These are phyloP conservation scores for Drosophila simulans DNA, from an alignment of 1,140 invertebrate genomes.

Conservation along the genomic window DNA sequence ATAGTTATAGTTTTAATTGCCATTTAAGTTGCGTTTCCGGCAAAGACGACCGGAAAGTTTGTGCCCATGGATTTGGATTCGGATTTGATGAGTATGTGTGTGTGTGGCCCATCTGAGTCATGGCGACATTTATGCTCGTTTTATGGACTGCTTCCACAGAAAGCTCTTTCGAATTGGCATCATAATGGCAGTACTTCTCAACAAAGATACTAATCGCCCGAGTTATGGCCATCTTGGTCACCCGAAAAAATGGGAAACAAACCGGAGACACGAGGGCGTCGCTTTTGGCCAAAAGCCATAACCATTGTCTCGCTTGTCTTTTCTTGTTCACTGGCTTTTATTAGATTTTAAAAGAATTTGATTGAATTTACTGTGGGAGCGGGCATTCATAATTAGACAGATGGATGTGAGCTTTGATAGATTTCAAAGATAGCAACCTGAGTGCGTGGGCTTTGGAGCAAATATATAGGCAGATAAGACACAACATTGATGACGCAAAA, in stretches of 20 bases:
- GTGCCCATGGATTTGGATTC: conserved; percentile 3
- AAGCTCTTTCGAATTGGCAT: conserved; percentile 78
- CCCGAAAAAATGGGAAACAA: background rate
- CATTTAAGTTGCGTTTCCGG: conserved; percentile 76
- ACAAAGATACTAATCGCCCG: conserved; percentile 76
- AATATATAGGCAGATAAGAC: background rate
- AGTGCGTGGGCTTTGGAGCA: background rate
- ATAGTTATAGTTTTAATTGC: conserved; percentile 81
- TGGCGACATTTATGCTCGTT: conserved; percentile 75
- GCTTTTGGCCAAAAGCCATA: conserved; percentile 72
- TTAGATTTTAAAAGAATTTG: conserved; percentile 51
- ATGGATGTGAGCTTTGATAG: conserved; percentile 28
- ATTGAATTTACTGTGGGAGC: conserved; percentile 65
- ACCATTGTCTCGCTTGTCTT: conserved; percentile 33
- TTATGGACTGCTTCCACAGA: conserved; percentile 73
- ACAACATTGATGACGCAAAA: background rate
- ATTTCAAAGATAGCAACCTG: conserved; percentile 30
- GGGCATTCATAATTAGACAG: conserved; percentile 34
- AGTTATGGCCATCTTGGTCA: conserved; percentile 58
- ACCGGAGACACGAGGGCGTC: conserved; percentile 60
- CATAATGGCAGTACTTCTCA: conserved; percentile 78
- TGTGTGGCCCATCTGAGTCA: conserved; percentile 59
- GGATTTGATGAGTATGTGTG: conserved; percentile 47
- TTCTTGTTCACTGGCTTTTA: conserved; percentile 47
- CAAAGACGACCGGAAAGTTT: conserved; percentile 60